Evolutionary conservation across 2,113 vertebrate species (phyloP).

Genomic region (Solenodon paradoxus): DNA sequence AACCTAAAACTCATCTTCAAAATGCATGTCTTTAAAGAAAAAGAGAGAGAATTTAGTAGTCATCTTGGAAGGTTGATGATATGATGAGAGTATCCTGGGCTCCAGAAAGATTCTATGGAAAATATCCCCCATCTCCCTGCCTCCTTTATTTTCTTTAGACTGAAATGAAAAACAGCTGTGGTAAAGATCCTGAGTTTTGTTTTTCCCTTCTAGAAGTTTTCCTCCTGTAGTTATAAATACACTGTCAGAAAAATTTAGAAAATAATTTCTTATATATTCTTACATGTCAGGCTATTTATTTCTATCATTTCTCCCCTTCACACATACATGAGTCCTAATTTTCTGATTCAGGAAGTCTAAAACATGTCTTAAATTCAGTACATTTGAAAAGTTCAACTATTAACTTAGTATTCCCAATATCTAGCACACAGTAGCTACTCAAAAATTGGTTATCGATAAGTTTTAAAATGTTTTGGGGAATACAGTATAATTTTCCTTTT

Average conservation of each 20-base stretch:
- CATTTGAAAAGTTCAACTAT: neutral
- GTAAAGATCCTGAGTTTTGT: neutral
- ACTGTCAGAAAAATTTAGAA: neutral
- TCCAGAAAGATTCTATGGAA: neutral
- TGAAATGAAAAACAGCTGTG: neutral
- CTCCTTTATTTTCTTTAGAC: neutral
- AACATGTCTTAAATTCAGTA: no score
- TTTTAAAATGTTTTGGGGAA: neutral
- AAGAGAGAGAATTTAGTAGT: no score
- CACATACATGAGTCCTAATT: neutral
- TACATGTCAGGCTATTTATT: neutral
- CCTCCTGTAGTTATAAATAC: neutral
- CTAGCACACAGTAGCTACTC: no score
- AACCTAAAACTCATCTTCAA: no score
- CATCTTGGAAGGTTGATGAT: no score
- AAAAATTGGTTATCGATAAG: no score
- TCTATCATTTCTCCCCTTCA: neutral
- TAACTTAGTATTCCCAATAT: neutral
- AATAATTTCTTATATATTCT: neutral
- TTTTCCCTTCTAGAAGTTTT: no score
- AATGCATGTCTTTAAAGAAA: no score
- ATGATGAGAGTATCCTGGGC: neutral
- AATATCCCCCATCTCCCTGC: neutral
- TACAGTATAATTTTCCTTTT: neutral
- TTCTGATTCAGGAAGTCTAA: neutral